Percentiles rank a stretch among this genome's conserved stretches.
Evolutionary conservation across 2,797 vertebrate genomes (phyloP).

Genomic region (Momotus momota): DNA sequence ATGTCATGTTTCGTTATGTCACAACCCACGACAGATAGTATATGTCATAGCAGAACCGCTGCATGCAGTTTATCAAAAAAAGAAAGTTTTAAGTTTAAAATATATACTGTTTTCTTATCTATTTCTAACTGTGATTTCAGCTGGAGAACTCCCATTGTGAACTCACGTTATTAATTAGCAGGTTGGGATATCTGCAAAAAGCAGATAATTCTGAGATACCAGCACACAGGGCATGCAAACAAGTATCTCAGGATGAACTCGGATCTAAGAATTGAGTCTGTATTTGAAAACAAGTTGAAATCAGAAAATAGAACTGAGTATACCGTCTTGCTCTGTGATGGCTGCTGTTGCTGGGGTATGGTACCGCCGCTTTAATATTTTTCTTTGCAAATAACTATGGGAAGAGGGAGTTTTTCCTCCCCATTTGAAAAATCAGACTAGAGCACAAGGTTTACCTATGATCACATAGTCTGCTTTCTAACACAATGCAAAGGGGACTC

Average conservation of each 20-base stretch:
- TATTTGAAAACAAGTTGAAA: constrained; percentile 38
- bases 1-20: constrained; percentile 39
- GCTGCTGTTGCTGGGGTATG: not conserved
- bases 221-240: not conserved
- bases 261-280: not conserved
- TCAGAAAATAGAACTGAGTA: not conserved
- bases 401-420: not conserved
- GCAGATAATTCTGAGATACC: constrained; percentile 62
- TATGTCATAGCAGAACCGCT: not conserved
- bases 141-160: not conserved
- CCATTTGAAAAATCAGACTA: not conserved
- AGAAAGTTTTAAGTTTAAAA: not conserved
- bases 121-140: not conserved
- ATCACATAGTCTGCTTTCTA: not conserved
- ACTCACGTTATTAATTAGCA: constrained; percentile 58
- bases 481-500: not conserved
- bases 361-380: not conserved
- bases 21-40: not conserved
- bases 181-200: constrained; percentile 43
- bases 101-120: constrained; percentile 25
- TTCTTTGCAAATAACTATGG: not conserved
- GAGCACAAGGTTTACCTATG: not conserved
- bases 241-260: not conserved
- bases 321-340: not conserved
- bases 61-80: not conserved